These are phyloP conservation scores for Hexactinellida sp. DNA, from an alignment of 37 sponge, comb jelly and placozoan species.

Conservation along the genomic window DNA sequence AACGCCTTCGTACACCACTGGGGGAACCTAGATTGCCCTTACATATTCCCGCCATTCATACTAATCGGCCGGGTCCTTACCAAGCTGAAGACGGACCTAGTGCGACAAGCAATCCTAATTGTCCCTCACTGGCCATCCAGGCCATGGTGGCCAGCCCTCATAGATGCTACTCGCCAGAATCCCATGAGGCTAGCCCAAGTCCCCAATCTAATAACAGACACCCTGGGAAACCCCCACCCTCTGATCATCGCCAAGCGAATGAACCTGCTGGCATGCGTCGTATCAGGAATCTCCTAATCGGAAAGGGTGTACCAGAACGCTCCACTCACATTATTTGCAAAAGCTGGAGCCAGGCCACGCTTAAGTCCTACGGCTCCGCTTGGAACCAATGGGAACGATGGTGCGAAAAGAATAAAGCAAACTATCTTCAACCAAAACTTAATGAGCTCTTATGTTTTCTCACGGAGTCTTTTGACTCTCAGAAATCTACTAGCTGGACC, in stretches of 20 bases:
- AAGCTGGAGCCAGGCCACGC: background rate
- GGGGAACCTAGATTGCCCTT: background rate
- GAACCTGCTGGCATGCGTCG: background rate
- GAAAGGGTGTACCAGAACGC: background rate
- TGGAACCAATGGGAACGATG: background rate
- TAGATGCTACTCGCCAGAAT: background rate
- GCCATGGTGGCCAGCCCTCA: background rate
- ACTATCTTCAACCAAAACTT: background rate
- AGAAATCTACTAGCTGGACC: background rate
- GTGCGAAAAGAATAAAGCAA: background rate
- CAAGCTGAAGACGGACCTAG: background rate
- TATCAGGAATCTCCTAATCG: background rate
- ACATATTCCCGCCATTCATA: background rate
- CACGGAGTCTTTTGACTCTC: background rate
- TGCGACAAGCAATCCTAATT: background rate
- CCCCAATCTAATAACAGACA: background rate
- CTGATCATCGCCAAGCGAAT: background rate
- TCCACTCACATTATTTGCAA: background rate
- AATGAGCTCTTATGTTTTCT: background rate
- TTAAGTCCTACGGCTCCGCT: background rate
- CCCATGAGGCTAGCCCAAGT: background rate
- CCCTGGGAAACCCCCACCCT: background rate
- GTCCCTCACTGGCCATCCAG: background rate
- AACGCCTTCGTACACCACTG: background rate
- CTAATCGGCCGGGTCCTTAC: constrained; percentile 16